Base-by-base conservation (phyloP, 2,113 vertebrate genomes). In the Alethe castanea region DNA sequence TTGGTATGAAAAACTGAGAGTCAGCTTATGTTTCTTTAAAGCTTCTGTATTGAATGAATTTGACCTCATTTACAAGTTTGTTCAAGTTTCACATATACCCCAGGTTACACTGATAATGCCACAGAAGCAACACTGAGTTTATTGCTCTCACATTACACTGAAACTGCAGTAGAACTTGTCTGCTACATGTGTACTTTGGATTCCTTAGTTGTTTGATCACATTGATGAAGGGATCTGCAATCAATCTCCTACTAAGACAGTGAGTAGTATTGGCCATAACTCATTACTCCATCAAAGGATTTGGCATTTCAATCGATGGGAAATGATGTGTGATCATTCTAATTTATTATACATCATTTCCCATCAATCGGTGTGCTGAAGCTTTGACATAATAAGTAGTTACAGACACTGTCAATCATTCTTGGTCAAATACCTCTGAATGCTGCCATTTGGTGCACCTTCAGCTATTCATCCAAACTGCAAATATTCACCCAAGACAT, bases 241-340 rank as follows among this genome's bases (percentile, higher is more conserved):
- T 98, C 98, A 97, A 98, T 98, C 98, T 98, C 97, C 70, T 90
- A 96, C 96, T 96, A 98, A 98, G 98, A 98, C 98, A 98, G 97
- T 98, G 98, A 98, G 98, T 98, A 98, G 98, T 98, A 98, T 98
- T 98, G 98, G 98, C 97, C 97, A 98, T 98, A 98, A 98, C 97
- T 98, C 98, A 98, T 98, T 98, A 98, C 97, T 98, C 98, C 95
- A 97, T 98, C 98, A 98, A 96, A 98, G 97, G 96, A 98, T 98
- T 98, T 98, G 98, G 98, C 98, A 98, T 98, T 98, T 98, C 98
- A 98, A 98, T 98, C 98, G 98, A 98, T 98, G 98, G 98, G 98
- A 98, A 98, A 98, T 98, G 98, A 98, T 98, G 98, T 98, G 98
- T 98, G 98, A 98, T 98, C 98, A 98, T 98, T 98, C 98, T 98